These are phyloP conservation scores for Ginglymostoma cirratum DNA, from an alignment of 2,113 vertebrate species.

Conservation along the genomic window DNA sequence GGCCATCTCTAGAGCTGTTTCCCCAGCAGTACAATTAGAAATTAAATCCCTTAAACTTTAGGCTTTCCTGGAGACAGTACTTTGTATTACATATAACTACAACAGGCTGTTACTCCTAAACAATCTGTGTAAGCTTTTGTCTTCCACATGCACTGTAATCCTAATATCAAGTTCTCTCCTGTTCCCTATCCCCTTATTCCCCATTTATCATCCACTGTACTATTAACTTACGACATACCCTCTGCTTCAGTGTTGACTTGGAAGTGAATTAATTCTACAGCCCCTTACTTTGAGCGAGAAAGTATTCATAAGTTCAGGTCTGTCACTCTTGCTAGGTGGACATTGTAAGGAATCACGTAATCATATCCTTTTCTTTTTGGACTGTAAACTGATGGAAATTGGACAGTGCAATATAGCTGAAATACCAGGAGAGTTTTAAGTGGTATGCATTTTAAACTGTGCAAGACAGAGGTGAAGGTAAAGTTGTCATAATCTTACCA, in stretches of 20 bases:
- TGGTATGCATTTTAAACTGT: too few species aligned
- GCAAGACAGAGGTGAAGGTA: too few species aligned
- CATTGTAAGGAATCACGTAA: too few species aligned
- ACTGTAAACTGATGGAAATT: too few species aligned
- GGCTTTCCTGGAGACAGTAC: not conserved
- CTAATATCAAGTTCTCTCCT: not conserved
- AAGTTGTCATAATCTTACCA: too few species aligned
- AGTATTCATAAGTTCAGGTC: not conserved
- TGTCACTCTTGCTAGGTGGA: not conserved
- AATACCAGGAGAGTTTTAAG: too few species aligned
- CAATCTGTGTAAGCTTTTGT: not conserved
- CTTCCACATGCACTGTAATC: not conserved
- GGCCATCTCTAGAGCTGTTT: not conserved
- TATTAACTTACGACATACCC: not conserved
- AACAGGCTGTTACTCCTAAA: not conserved
- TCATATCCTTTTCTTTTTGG: too few species aligned
- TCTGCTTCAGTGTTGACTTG: not conserved
- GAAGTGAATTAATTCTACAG: not conserved
- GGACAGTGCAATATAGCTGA: too few species aligned
- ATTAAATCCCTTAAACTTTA: conserved; percentile 1
- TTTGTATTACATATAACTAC: not conserved
- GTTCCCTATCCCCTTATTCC: not conserved
- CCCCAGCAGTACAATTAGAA: not conserved
- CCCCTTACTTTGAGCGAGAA: not conserved
- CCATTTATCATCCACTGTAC: not conserved